Evolutionary conservation across 1,140 invertebrate species (phyloP).

Genomic region (Drosophila cardini): DNA sequence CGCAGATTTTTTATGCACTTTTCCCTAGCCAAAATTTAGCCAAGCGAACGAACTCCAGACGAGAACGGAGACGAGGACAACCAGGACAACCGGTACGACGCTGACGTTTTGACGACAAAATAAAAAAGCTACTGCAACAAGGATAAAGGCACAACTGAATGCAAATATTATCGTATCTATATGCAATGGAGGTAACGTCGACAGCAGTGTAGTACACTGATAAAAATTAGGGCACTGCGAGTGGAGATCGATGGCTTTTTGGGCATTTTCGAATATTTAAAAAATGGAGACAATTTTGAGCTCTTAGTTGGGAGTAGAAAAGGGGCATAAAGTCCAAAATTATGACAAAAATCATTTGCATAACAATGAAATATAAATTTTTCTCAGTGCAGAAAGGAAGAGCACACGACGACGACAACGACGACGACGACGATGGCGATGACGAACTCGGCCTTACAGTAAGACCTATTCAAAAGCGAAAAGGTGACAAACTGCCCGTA

Average conservation of each 20-base stretch:
- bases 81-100: constrained; percentile 37
- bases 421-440: constrained; percentile 14
- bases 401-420: constrained; percentile 5
- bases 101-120: constrained; percentile 79
- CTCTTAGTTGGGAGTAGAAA: no score
- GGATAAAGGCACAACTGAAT: constrained; percentile 71
- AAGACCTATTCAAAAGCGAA: constrained; percentile 67
- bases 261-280: no score
- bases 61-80: constrained; percentile 15
- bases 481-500: constrained; percentile 75
- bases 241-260: no score
- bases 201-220: neutral
- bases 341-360: no score
- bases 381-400: neutral
- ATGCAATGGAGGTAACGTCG: constrained; percentile 28
- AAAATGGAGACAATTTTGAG: no score
- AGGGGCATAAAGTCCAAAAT: no score
- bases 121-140: constrained; percentile 63
- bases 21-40: constrained; percentile 80
- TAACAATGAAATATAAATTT: no score
- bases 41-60: constrained; percentile 75
- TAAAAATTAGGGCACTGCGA: neutral
- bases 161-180: constrained; percentile 81
- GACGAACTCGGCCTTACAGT: constrained; percentile 28
- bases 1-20: constrained; percentile 82